Evolutionary conservation across 1,140 invertebrate genomes (phyloP), one percentile per base, ranked within the genome.

Genomic region (Sweltsa coloradensis): DNA sequence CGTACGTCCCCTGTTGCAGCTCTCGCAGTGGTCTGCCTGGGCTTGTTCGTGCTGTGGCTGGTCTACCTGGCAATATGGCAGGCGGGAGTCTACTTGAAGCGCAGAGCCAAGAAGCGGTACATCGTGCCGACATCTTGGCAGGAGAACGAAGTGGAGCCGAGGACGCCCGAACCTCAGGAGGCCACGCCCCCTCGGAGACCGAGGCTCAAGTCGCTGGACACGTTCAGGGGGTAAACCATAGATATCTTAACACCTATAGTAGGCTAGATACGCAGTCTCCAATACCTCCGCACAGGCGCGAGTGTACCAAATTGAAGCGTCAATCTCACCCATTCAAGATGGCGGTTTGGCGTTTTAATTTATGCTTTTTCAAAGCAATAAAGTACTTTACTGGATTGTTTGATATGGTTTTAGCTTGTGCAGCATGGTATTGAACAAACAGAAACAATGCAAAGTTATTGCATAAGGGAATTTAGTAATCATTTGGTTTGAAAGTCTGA

Each of bases 141-240:
- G 13, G 41, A 44, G 43, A 25, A 27, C 34, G 39, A 37, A 47
- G 42, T 25, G 18, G 39, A 2, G 23, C n/a, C 39, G 37, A 49
- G 9, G 37, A 50, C 18, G 51, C 53, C 21, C 37, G 42, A 29
- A 34, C 26, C 3, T 25, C 55, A 50, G 27, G 59, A 51, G 59
- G 68, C 57, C 57, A 66, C 61, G 55, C 61, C 53, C 34, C 55
- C 63, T 2, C 60, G 63, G 44, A 74, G 76, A 47, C 70, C 71
- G 56, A 64, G 81, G 36, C 58, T 86, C 27, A 71, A 72, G 49
- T 85, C 85, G 13, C 68, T 91, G 29, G 86, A 91, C 56, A 81
- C 82, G 5, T 86, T 89, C 56, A 74, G 86, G 65, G 83, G 83
- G 81, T 83, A 70, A 62, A 58, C 57, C 25, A 50, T 56, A 24